A percentile compares a stretch with the other conserved stretches of the same genome.
Evolutionary conservation across 2,113 vertebrate species (phyloP).

Genomic region (Odobenus rosmarus): DNA sequence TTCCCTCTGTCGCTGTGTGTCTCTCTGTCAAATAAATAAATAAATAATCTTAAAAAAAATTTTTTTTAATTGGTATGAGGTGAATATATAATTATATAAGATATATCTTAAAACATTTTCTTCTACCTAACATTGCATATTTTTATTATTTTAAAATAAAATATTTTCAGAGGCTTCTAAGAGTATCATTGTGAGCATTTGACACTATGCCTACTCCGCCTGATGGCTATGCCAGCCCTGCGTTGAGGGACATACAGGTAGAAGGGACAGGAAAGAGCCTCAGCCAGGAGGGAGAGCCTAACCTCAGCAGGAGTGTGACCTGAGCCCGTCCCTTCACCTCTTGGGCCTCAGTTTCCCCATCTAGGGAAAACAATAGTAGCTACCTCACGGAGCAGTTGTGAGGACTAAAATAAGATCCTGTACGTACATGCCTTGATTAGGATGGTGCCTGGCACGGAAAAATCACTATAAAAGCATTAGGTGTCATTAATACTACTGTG

Average conservation of each 20-base stretch:
- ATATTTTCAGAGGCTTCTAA: not conserved
- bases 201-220: not conserved
- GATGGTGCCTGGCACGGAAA: not conserved
- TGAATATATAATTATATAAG: not conserved
- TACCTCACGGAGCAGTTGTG: not conserved
- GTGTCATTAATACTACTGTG: not conserved
- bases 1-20: too few relatives aligned
- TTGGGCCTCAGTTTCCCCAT: not conserved
- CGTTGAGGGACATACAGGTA: rapidly evolving
- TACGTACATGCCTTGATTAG: not conserved
- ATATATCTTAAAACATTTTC: not conserved
- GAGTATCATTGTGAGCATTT: not conserved
- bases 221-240: not conserved
- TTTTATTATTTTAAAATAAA: conserved; percentile 24
- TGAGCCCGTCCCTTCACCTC: not conserved
- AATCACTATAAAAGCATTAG: not conserved
- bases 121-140: not conserved
- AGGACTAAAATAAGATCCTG: not conserved
- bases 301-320: not conserved
- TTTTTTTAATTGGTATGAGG: not conserved
- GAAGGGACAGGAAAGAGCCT: not conserved
- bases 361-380: not conserved
- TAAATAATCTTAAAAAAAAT: too few relatives aligned
- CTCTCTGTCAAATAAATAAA: too few relatives aligned
- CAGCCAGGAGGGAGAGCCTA: not conserved